phyloP scores from a whole-genome alignment of 1,140 invertebrate species.

The Danaus plexippus region DNA sequence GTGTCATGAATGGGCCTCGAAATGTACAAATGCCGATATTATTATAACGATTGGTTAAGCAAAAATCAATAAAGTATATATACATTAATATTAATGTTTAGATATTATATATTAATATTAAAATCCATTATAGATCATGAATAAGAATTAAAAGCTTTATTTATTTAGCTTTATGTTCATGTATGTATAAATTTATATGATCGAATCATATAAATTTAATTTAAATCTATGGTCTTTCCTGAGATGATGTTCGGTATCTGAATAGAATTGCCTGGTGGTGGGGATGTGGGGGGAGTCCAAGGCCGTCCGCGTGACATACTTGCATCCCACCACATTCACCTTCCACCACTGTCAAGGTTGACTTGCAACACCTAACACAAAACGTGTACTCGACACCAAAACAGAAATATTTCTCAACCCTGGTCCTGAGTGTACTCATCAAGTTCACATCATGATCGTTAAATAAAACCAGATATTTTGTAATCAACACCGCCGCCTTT shows the following conservation, averaged over 20 bases:
- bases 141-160: no score
- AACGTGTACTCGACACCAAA: no score
- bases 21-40: no score
- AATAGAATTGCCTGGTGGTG: conserved; percentile 27
- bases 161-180: no score
- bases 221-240: conserved; percentile 7
- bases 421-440: no score
- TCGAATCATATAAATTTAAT: neutral
- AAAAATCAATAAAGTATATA: neutral
- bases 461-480: no score
- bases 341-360: conserved; percentile 66
- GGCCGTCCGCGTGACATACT: conserved; percentile 54
- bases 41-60: neutral
- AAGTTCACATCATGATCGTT: no score
- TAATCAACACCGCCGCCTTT: conserved; percentile 21
- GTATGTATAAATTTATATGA: no score
- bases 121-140: no score
- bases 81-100: neutral
- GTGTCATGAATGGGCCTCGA: no score
- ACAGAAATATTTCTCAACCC: no score
- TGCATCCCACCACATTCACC: conserved; percentile 61
- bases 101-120: conserved; percentile 3
- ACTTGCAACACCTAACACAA: conserved; percentile 33
- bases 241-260: conserved; percentile 17
- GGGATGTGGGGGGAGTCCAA: conserved; percentile 54